These are phyloP conservation scores for Muscicapa adusta DNA, from an alignment of 2,113 vertebrate genomes.

Conservation along the genomic window DNA sequence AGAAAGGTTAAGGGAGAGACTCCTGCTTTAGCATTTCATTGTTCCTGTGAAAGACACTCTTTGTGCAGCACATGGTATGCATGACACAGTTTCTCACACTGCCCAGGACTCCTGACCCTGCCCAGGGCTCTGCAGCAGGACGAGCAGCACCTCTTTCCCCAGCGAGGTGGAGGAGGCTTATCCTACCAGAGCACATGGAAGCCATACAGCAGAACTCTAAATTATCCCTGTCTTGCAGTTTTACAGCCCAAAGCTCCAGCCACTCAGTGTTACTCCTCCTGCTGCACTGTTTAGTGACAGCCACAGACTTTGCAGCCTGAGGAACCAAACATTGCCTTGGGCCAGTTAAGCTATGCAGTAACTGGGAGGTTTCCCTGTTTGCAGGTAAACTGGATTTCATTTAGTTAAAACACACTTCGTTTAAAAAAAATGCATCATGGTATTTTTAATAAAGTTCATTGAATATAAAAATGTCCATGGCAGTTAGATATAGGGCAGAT, in stretches of 20 bases:
- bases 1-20: not conserved
- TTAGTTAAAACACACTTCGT: constrained; percentile 19
- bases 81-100: rapidly evolving
- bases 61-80: not conserved
- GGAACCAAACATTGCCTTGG: not conserved
- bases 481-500: not conserved
- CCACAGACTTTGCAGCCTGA: not conserved
- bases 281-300: not conserved
- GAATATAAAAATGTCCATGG: not conserved
- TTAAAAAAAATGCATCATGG: constrained; percentile 10
- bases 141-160: not conserved
- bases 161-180: rapidly evolving
- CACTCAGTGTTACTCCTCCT: not conserved
- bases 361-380: not conserved
- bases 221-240: not conserved
- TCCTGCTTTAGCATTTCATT: not conserved
- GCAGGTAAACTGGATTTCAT: not conserved
- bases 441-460: constrained; percentile 12
- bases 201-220: not conserved
- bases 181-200: not conserved
- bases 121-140: not conserved
- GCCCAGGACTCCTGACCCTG: not conserved
- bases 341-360: not conserved
- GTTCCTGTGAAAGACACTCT: not conserved
- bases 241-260: not conserved